Evolutionary conservation across 2,888 invertebrate genomes (phyloP), one percentile per base, ranked within the genome.

Genomic region (Xestia sexstrigata): DNA sequence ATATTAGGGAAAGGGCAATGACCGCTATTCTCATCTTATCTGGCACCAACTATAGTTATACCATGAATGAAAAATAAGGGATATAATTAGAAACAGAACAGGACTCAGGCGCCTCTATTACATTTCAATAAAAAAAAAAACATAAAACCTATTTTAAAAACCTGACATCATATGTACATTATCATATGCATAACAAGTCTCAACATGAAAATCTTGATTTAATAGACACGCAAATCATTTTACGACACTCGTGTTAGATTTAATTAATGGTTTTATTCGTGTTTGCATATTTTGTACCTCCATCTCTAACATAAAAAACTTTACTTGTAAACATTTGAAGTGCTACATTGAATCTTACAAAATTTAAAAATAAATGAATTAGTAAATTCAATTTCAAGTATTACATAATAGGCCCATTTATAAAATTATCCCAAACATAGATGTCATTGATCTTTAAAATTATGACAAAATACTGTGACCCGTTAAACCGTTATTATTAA

Each of bases 191-290:
- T 5, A 30, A 68, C 30, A 47, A 26, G 26, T 66, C 17, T n/a
- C 11, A 69, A 69, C 7, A 58, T 11, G 17, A n/a, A 23, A 62
- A 75, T 9, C 20, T 62, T 42, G 26, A 42, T 42, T 69, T 70
- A 70, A 79, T 70, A 20, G 17, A 23, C 8, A 62, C 6, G 70
- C 11, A 35, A 79, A 79, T 79, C 11, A 45, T 20, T 79, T 52
- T 35, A 70, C 30, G 35, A n/a, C n/a, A 26, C 30, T 77, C 49
- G 30, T 42, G 49, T 17, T 35, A 58, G n/a, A n/a, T 52, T 39
- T 42, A 30, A 45, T 39, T 79, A 71, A 52, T 55, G 3, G 42
- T 39, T 71, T 63, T 63, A 73, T 80, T 49, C n/a, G 8, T 47
- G 17, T 65, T 30, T 45, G 30, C 39, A 26, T 63, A 58, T 42